These are phyloP conservation scores for Calycopis cecrops DNA, from an alignment of 1,140 invertebrate species.

Conservation along the genomic window DNA sequence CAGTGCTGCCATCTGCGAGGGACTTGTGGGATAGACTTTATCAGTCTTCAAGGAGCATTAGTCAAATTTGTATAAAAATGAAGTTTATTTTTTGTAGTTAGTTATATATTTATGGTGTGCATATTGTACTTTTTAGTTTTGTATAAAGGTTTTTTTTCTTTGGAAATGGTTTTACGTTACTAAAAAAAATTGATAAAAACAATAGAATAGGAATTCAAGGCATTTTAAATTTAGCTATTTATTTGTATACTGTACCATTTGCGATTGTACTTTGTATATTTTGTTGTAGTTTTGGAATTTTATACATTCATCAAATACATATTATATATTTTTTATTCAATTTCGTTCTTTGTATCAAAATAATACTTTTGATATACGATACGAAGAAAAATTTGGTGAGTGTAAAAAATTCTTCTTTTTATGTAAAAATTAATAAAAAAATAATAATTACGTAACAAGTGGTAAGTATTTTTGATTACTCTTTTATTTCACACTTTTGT, in stretches of 20 bases:
- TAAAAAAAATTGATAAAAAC: slow-evolving; percentile 10
- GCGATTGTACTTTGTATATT: slow-evolving; percentile 1
- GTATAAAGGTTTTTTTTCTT: slow-evolving; percentile 16
- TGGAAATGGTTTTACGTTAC: slow-evolving; percentile 12
- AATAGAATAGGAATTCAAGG: slow-evolving; percentile 13
- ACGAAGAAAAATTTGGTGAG: too few species aligned
- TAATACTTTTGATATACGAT: too few species aligned
- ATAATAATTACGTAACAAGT: too few species aligned
- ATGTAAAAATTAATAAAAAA: too few species aligned
- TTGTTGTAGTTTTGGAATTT: too few species aligned
- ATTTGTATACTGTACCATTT: slow-evolving; percentile 14
- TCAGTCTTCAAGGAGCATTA: slow-evolving; percentile 9
- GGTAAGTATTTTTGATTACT: too few species aligned
- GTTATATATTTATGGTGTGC: slow-evolving; percentile 14
- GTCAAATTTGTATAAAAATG: not conserved
- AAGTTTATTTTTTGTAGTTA: slow-evolving; percentile 12
- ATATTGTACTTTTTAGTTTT: slow-evolving; percentile 5
- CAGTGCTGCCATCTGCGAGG: too few species aligned
- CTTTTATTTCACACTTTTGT: too few species aligned
- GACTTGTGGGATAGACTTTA: slow-evolving; percentile 16
- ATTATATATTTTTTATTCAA: too few species aligned
- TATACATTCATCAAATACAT: too few species aligned
- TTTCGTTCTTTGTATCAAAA: too few species aligned
- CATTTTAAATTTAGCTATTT: slow-evolving; percentile 10
- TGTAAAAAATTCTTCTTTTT: too few species aligned